Percentiles rank a stretch among this genome's conserved stretches.
phyloP scores from a whole-genome alignment of 2,797 vertebrate species.

The Ataeniobius toweri region DNA sequence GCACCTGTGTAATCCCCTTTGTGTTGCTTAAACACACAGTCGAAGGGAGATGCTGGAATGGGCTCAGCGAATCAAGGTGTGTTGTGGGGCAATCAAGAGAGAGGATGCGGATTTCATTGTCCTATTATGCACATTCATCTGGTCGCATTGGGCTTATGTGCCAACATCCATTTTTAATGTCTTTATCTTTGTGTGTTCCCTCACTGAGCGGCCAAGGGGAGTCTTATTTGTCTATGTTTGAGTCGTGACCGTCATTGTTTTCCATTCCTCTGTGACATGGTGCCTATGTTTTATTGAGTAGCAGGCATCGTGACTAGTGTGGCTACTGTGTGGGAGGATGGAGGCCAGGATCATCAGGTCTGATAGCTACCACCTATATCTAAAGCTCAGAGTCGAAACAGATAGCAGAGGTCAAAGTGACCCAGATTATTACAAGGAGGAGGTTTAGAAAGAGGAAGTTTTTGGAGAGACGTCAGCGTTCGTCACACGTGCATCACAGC shows the following conservation, averaged over 20 bases:
- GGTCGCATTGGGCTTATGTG: slow-evolving; percentile 18
- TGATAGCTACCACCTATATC: slow-evolving; percentile 50
- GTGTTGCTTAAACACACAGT: slow-evolving; percentile 65
- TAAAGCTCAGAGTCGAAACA: slow-evolving; percentile 29
- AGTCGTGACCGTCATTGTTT: slow-evolving; percentile 78
- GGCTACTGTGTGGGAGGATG: slow-evolving; percentile 65
- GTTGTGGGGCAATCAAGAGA: slow-evolving; percentile 53
- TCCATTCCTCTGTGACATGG: slow-evolving; percentile 54
- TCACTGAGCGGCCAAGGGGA: slow-evolving; percentile 24
- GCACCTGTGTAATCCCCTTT: slow-evolving; percentile 78
- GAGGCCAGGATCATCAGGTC: slow-evolving; percentile 60
- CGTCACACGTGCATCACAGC: background rate
- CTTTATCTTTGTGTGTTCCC: slow-evolving; percentile 39
- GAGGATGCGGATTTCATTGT: slow-evolving; percentile 54
- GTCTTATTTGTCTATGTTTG: slow-evolving; percentile 53
- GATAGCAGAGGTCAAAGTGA: slow-evolving; percentile 25
- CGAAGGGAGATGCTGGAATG: slow-evolving; percentile 38
- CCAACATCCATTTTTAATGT: slow-evolving; percentile 57
- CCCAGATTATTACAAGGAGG: background rate
- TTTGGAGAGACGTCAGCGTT: background rate
- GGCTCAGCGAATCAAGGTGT: slow-evolving; percentile 67
- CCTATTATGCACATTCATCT: slow-evolving; percentile 58
- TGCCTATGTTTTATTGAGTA: slow-evolving; percentile 78
- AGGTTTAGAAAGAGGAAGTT: background rate
- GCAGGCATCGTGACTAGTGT: slow-evolving; percentile 72